Conservation (phyloP, 2,888 invertebrate species). For the Escarpia spicata region DNA sequence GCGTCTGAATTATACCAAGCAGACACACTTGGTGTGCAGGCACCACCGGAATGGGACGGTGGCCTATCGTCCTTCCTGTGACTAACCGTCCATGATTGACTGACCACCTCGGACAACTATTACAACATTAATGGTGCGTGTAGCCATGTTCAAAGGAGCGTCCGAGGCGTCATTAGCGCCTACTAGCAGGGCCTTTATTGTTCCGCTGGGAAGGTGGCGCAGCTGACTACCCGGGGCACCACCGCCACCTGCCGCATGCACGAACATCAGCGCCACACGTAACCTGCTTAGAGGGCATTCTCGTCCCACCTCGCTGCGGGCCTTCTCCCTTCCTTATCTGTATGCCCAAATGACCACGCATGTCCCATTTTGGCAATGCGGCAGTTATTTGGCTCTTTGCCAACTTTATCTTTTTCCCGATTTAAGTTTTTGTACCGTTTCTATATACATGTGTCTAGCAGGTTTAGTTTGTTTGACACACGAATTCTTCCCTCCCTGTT, state of each 20-base stretch:
- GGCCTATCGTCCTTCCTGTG: neutral
- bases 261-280: neutral
- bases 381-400: neutral
- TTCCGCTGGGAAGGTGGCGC: neutral
- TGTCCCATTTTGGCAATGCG: neutral
- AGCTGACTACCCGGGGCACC: conserved; percentile 12
- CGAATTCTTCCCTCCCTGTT: neutral
- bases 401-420: neutral
- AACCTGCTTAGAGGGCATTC: neutral
- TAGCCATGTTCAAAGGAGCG: neutral
- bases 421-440: neutral
- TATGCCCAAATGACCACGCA: neutral
- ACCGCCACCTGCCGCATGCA: neutral
- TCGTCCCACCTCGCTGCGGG: neutral
- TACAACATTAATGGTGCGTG: neutral
- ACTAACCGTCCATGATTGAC: neutral
- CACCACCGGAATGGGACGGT: neutral
- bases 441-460: neutral
- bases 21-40: neutral
- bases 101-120: neutral
- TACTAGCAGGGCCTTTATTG: neutral
- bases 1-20: neutral
- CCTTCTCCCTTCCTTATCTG: neutral
- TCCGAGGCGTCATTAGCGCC: neutral
- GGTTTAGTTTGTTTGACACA: neutral